Conservation (phyloP, 2,888 invertebrate species). For the Leucoma salicis region DNA sequence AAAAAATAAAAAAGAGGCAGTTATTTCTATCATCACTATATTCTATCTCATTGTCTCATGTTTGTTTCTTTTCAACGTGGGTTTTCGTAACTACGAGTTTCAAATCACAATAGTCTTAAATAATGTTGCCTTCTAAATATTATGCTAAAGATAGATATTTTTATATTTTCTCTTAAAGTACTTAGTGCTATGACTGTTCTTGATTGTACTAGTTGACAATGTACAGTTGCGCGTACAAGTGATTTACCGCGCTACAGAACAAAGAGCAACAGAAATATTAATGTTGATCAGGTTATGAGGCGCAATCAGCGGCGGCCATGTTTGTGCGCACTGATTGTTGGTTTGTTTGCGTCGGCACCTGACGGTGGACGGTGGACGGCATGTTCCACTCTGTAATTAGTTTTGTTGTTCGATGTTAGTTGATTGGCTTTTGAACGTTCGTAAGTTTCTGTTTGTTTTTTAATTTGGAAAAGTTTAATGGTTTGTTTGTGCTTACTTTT, state of each 20-base stretch:
- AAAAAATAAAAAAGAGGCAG: too few relatives aligned
- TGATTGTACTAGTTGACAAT: background rate
- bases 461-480: background rate
- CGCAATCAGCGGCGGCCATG: conserved; percentile 35
- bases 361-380: background rate
- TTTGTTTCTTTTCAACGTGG: too few relatives aligned
- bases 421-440: conserved; percentile 27
- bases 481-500: too few relatives aligned
- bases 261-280: conserved; percentile 28
- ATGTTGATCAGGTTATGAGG: conserved; percentile 36
- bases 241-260: background rate
- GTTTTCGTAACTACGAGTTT: too few relatives aligned
- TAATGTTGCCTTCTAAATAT: too few relatives aligned
- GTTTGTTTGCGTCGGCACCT: conserved; percentile 25
- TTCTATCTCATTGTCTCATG: too few relatives aligned
- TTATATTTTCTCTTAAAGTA: too few relatives aligned
- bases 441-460: background rate
- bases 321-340: conserved; percentile 36
- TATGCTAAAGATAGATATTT: too few relatives aligned
- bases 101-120: too few relatives aligned
- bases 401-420: conserved; percentile 22
- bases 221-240: conserved; percentile 4
- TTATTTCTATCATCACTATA: too few relatives aligned
- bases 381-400: conserved; percentile 23
- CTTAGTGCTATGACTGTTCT: background rate